Evolutionary conservation across 2,113 vertebrate species (phyloP), one percentile per base, ranked within the genome.

Genomic region (Callipepla squamata): DNA sequence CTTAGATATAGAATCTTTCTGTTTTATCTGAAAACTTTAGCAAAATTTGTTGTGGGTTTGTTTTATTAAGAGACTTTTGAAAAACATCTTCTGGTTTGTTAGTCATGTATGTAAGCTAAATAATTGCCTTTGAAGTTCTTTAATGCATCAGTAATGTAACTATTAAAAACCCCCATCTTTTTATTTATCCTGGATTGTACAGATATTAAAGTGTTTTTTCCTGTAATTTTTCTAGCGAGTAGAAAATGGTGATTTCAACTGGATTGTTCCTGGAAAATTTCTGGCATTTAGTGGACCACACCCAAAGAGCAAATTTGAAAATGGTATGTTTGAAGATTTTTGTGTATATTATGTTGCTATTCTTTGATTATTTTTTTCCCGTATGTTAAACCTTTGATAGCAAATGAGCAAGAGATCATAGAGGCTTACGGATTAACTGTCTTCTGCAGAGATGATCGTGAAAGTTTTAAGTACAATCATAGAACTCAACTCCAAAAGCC

Each of bases 201-300:
- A 68, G 40, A 57, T 95, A 80, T 15, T 85, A 93, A 96, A 95
- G 85, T 76, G 20, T 95, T 95, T 9, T 95, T 95, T 7, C 47
- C 91, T 77, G 72, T 76, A 93, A 91, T 95, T 85, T 91, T 94
- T 73, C 75, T 93, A 99, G 99, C 97, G 99, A 34, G 99, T 99
- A 85, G 99, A 99, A 96, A 99, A 99, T 25, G 99, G 99, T 62
- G 99, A 99, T 95, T 98, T 99, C 96, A 99, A 99, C 97, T 99
- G 99, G 99, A 99, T 99, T 67, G 96, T 99, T 79, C 99, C 98
- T 11, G 98, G 98, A 73, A 99, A 99, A 94, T 98, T 99, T 91
- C 96, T 99, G 97, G 99, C 99, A 17, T 99, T 99, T 96, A 99
- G 99, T 44, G 99, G 99, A 93, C 99, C 99, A 13, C 99, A 99